phyloP scores from a whole-genome alignment of 2,797 vertebrate species.

The Esox lucius region DNA sequence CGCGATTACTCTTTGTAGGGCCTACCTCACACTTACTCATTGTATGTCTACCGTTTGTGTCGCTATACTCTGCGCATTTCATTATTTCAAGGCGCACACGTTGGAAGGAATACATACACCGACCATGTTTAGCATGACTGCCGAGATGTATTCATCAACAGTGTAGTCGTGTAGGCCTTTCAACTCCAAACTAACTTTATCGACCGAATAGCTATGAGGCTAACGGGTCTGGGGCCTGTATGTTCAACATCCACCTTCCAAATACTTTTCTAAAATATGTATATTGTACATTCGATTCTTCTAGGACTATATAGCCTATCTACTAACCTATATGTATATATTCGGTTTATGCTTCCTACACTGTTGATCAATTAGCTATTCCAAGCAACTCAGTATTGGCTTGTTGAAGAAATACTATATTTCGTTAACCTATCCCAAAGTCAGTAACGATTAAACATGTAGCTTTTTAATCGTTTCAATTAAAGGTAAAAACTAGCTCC shows the following conservation, averaged over 20 bases:
- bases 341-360: background rate
- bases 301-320: too few relatives aligned
- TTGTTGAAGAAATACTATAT: background rate
- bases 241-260: too few relatives aligned
- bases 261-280: too few relatives aligned
- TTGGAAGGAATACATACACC: background rate
- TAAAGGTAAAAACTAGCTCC: background rate
- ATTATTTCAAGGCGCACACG: background rate
- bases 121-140: constrained; percentile 1
- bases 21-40: background rate
- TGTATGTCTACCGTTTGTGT: background rate
- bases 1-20: background rate
- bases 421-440: background rate
- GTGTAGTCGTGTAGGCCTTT: too few relatives aligned
- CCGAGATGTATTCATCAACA: background rate
- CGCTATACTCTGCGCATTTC: background rate
- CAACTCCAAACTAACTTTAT: too few relatives aligned
- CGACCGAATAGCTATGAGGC: too few relatives aligned
- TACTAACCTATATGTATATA: too few relatives aligned
- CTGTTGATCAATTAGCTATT: background rate
- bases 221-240: too few relatives aligned
- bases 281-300: too few relatives aligned
- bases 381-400: background rate
- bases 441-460: background rate
- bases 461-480: background rate